phyloP scores from a whole-genome alignment of 2,888 invertebrate genomes.

The Scaptomyza caliginosa region DNA sequence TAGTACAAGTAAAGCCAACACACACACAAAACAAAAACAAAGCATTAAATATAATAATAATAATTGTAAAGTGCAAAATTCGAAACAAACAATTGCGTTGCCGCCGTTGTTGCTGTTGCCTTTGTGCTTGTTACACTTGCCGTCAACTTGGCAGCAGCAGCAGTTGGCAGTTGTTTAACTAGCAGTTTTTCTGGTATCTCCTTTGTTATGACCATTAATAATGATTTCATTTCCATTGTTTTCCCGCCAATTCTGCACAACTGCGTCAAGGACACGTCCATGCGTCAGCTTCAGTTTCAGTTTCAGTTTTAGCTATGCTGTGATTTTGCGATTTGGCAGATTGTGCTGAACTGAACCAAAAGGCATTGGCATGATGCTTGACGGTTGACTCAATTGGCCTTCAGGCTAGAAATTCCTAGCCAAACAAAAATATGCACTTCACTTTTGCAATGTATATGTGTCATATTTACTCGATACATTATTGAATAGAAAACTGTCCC shows the following conservation, averaged over 20 bases:
- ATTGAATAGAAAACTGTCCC: no score
- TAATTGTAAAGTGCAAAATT: conserved; percentile 53
- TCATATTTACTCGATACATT: conserved; percentile 6
- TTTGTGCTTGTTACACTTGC: conserved; percentile 66
- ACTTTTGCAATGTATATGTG: conserved; percentile 21
- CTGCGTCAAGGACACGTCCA: conserved; percentile 58
- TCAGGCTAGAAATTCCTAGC: conserved; percentile 13
- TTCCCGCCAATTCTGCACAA: conserved; percentile 47
- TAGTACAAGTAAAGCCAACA: conserved; percentile 11
- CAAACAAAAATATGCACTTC: conserved; percentile 3
- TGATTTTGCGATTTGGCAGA: conserved; percentile 55
- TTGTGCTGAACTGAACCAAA: background rate
- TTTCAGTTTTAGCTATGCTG: conserved; percentile 7
- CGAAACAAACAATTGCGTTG: conserved; percentile 35
- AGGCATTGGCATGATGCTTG: conserved; percentile 11
- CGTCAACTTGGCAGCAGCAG: conserved; percentile 54
- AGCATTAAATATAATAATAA: conserved; percentile 43
- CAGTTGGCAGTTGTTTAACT: conserved; percentile 5
- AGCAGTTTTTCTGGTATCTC: conserved; percentile 48
- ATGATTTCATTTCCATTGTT: conserved; percentile 76
- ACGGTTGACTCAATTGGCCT: conserved; percentile 49
- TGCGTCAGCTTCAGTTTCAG: conserved; percentile 38
- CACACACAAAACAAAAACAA: conserved; percentile 5
- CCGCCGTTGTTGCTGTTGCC: conserved; percentile 12
- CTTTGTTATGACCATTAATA: conserved; percentile 62